These are phyloP conservation scores for Brachyistius frenatus DNA, from an alignment of 2,113 vertebrate species.

Conservation along the genomic window DNA sequence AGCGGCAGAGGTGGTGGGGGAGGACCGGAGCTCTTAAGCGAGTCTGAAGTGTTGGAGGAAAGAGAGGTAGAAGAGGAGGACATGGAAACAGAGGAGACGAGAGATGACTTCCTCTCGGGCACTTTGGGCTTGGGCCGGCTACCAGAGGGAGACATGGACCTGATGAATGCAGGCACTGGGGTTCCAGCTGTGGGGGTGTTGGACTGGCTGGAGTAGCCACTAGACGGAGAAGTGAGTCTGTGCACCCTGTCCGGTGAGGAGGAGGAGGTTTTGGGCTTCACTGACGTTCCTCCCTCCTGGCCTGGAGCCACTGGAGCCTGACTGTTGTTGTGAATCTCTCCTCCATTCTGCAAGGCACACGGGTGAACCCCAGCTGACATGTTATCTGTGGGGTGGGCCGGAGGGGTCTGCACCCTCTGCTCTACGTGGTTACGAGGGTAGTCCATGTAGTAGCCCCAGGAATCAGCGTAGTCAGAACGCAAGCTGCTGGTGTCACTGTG, in stretches of 20 bases:
- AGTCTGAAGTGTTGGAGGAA: conserved; percentile 94
- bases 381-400: conserved; percentile 64
- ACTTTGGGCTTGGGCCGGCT: conserved; percentile 91
- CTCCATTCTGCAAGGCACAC: conserved; percentile 79
- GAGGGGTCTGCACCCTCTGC: conserved; percentile 76
- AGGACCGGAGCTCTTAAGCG: conserved; percentile 80
- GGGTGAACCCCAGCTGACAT: conserved; percentile 52
- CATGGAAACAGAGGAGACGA: conserved; percentile 91
- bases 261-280: conserved; percentile 85
- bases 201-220: conserved; percentile 98
- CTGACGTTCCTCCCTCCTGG: conserved; percentile 63
- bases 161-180: conserved; percentile 90
- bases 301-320: conserved; percentile 72
- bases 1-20: conserved; percentile 64
- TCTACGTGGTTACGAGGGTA: conserved; percentile 83
- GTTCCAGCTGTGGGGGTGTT: conserved; percentile 97
- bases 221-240: conserved; percentile 94
- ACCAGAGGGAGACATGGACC: conserved; percentile 88
- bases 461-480: conserved; percentile 93
- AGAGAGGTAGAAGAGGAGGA: conserved; percentile 97
- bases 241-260: conserved; percentile 92
- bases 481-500: conserved; percentile 96
- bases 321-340: conserved; percentile 71
- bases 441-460: conserved; percentile 95
- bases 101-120: conserved; percentile 96